phyloP scores from a whole-genome alignment of 2,113 vertebrate genomes.

The Gila orcuttii region DNA sequence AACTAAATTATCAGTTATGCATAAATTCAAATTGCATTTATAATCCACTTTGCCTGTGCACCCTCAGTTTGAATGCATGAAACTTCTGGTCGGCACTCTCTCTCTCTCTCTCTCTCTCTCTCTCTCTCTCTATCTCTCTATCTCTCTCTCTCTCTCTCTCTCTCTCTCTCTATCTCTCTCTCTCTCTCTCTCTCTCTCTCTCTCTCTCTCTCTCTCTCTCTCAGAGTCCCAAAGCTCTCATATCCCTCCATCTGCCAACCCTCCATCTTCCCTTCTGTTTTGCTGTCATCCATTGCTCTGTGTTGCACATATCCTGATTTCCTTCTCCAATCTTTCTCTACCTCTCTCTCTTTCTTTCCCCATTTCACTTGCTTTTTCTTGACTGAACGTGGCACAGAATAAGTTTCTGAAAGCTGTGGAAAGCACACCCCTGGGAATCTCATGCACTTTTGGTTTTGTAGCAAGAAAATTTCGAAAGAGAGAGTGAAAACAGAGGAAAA shows the following conservation, averaged over 20 bases:
- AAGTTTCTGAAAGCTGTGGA: slow-evolving; percentile 55
- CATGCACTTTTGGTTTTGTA: slow-evolving; percentile 50
- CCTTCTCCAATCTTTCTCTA: slow-evolving; percentile 45
- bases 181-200: slow-evolving; percentile 32
- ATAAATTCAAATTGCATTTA: background rate
- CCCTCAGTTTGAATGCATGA: background rate
- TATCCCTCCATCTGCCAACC: slow-evolving; percentile 73
- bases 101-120: slow-evolving; percentile 56
- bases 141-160: slow-evolving; percentile 49
- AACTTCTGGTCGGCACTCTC: slow-evolving; percentile 35
- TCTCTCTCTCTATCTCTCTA: slow-evolving; percentile 32
- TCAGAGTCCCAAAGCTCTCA: slow-evolving; percentile 63
- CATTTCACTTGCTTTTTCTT: slow-evolving; percentile 45
- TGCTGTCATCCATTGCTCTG: slow-evolving; percentile 58
- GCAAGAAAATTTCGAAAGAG: slow-evolving; percentile 16
- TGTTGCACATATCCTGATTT: slow-evolving; percentile 42
- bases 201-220: slow-evolving; percentile 54
- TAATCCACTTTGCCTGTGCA: slow-evolving; percentile 12
- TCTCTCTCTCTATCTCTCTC: slow-evolving; percentile 60
- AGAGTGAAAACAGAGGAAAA: slow-evolving; percentile 12
- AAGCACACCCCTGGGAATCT: slow-evolving; percentile 70
- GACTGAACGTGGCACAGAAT: slow-evolving; percentile 52
- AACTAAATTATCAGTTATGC: background rate
- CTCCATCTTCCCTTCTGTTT: slow-evolving; percentile 67
- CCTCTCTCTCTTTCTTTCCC: slow-evolving; percentile 33